A percentile compares a stretch with the other conserved stretches of the same genome.
These are phyloP conservation scores for Chloropsis hardwickii DNA, from an alignment of 2,113 vertebrate genomes.

Conservation along the genomic window DNA sequence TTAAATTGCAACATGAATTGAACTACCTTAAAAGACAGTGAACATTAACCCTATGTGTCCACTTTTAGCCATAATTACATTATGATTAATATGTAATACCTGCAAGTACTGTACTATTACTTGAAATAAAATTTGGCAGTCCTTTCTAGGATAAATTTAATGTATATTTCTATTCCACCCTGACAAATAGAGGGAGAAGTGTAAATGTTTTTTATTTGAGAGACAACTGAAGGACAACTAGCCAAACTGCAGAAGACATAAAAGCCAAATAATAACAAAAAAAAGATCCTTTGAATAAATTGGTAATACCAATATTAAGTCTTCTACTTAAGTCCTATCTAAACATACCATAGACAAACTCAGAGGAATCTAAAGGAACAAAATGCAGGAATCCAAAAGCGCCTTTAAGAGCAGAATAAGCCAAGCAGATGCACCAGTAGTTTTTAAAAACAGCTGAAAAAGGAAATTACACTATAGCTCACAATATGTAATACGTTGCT, in stretches of 20 bases:
- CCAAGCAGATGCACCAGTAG: neutral
- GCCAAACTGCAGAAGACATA: neutral
- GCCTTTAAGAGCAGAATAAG: neutral
- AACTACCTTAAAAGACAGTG: neutral
- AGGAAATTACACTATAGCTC: neutral
- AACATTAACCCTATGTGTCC: neutral
- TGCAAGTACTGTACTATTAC: neutral
- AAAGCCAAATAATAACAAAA: neutral
- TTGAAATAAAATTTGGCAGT: constrained; percentile 24
- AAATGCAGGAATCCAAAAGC: neutral
- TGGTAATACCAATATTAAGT: neutral
- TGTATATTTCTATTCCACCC: neutral
- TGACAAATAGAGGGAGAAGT: neutral
- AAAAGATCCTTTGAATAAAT: neutral
- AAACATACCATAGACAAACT: neutral
- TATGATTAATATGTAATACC: neutral
- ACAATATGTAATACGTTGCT: neutral
- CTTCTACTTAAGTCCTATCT: neutral
- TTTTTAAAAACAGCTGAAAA: constrained; percentile 3
- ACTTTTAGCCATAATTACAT: neutral
- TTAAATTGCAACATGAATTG: neutral
- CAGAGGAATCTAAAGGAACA: neutral
- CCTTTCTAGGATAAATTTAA: constrained; percentile 4
- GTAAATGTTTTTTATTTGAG: constrained; percentile 17
- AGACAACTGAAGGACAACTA: neutral